Base-by-base conservation (phyloP, 2,888 invertebrate genomes). In the Stegophylla sp. region DNA sequence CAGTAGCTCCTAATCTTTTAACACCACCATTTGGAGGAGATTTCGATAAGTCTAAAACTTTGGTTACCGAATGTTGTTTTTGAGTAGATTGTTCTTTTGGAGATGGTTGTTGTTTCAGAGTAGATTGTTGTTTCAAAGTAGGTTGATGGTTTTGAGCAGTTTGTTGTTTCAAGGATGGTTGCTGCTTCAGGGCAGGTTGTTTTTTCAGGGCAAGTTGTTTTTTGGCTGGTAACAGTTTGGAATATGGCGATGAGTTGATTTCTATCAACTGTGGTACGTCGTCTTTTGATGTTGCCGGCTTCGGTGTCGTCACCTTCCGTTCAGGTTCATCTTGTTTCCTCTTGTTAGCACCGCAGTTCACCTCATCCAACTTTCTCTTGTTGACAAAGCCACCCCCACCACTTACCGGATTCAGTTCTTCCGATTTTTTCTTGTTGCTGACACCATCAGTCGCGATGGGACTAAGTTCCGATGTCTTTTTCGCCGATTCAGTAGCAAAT, bases 261-360 rank as follows among this genome's bases (percentile, higher is more conserved):
- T 84, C 83, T n/a, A 84, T 84, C 17, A 84, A 69, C 12, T 83
- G 77, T 3, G 84, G 84, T n/a, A 84, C 82, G 63, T 83, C 83
- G 28, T 83, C 83, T 43, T 75, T 72, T 9, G 48, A 64, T 41
- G 45, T 2, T 20, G 51, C 17, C 10, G 67, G 67, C n/a, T 23
- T 67, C 10, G 66, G 79, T 10, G 67, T 69, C 53, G 76, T 51
- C n/a, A 17, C 51, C 13, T 63, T 82, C 17, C 53, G 73, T 45
- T 67, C 73, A 12, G 66, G 53, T 26, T 66, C 75, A 1, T 66
- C 64, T 1, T 76, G 75, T 66, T 76, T 76, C 66, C 67, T 66
- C 23, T 34, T 64, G 51, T 43, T 76, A 45, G 45, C 17, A 12
- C 75, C 12, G 5, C 53, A 5, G 12, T 12, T 61, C 3, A 23